Evolutionary conservation across 2,797 vertebrate species (phyloP), one percentile per base, ranked within the genome.

Genomic region (Malurus leucopterus): DNA sequence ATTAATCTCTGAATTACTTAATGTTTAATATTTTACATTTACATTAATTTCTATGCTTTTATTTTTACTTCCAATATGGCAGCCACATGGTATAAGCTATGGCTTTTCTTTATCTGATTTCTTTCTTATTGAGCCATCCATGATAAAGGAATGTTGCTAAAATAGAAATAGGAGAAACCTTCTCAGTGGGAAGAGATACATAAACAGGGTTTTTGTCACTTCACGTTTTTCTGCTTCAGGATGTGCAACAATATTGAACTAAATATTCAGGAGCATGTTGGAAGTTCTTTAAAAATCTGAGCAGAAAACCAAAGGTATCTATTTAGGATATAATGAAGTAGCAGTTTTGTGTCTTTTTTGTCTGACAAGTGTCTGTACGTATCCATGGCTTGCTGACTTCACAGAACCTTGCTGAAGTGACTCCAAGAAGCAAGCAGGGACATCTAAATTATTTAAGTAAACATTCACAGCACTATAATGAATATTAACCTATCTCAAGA

Each of bases 371-470:
- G 19, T 85, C 74, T 44, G n/a, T 36, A 70, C 50, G 91, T 81
- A 59, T 58, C 76, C 62, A 70, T 69, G 34, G 10, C 77, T 90
- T 91, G 29, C 51, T 90, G 58, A 38, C 79, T 94, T 87, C 70
- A 79, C 38, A 86, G 84, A 83, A 86, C 19, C 44, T 63, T 89
- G 73, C 89, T 83, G 57, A 95, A 93, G 62, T 87, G 38, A 49
- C 65, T 87, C 41, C 49, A 64, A 76, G 78, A 92, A 84, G n/a
- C 21, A 93, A 91, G 58, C 14, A 84, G 53, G 21, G 57, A 18
- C 43, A 80, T 65, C 65, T 92, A 81, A 96, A 94, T 94, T 91
- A 95, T 94, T 93, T 92, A 93, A 80, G 63, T n/a, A 61, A 89
- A 72, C 32, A 79, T 92, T 61, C 47, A 43, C 23, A 72, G 51